These are phyloP conservation scores for Homarus gammarus DNA, from an alignment of 2,888 invertebrate genomes.

Conservation along the genomic window DNA sequence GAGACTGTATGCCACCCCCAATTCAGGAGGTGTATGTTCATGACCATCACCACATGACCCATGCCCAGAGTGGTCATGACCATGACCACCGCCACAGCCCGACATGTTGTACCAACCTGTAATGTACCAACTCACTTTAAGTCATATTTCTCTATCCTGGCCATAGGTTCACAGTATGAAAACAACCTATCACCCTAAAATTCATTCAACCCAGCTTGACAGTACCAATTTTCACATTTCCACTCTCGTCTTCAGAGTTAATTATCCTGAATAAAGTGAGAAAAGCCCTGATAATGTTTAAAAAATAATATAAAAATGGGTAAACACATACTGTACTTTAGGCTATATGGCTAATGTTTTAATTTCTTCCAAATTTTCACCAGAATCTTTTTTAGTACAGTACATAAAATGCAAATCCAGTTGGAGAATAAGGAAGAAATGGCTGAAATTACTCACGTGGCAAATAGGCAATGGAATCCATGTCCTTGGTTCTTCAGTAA, in stretches of 20 bases:
- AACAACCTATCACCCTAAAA: neutral
- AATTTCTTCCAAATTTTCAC: too few relatives aligned
- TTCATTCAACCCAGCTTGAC: neutral
- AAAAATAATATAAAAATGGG: too few relatives aligned
- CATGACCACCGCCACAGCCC: constrained; percentile 63
- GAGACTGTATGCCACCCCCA: constrained; percentile 90
- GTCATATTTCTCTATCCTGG: neutral
- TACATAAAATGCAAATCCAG: too few relatives aligned
- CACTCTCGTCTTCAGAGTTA: neutral
- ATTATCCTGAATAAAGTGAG: neutral
- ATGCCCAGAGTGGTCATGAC: constrained; percentile 53
- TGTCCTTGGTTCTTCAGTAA: too few relatives aligned
- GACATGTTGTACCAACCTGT: constrained; percentile 45
- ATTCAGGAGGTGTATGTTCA: constrained; percentile 81
- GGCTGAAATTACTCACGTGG: too few relatives aligned
- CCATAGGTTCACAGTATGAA: neutral
- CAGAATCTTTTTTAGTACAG: too few relatives aligned
- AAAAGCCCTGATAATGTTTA: too few relatives aligned
- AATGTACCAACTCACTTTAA: neutral
- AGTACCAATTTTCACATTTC: too few relatives aligned
- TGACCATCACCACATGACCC: constrained; percentile 67
- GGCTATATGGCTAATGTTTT: too few relatives aligned
- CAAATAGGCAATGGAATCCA: too few relatives aligned
- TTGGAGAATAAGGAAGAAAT: too few relatives aligned
- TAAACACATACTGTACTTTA: too few relatives aligned